Evolutionary conservation across 2,888 invertebrate species (phyloP).

Genomic region (Callimorpha dominula): DNA sequence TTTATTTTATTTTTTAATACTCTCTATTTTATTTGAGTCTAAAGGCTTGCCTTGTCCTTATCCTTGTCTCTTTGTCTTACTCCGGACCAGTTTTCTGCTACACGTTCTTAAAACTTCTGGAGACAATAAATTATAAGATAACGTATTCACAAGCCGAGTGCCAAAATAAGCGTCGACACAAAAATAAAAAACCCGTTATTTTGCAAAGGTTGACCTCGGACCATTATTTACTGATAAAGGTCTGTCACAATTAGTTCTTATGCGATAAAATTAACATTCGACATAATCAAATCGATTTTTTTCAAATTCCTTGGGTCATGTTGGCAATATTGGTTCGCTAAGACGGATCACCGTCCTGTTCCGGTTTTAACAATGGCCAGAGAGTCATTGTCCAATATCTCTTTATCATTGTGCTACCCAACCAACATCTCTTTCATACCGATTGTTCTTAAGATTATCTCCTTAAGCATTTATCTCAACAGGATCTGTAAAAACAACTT

Average conservation of each 20-base stretch:
- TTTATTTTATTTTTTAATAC: too few species aligned
- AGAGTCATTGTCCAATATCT: constrained; percentile 45
- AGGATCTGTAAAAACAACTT: constrained; percentile 19
- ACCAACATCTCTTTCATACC: constrained; percentile 32
- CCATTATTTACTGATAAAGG: constrained; percentile 45
- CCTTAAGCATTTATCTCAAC: constrained; percentile 22
- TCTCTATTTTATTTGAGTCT: not conserved
- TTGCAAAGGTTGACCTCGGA: constrained; percentile 30
- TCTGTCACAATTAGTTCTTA: constrained; percentile 23
- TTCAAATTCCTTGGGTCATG: constrained; percentile 24
- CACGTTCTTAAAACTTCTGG: not conserved
- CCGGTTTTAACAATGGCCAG: constrained; percentile 44
- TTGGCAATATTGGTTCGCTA: constrained; percentile 27
- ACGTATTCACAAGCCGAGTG: constrained; percentile 11
- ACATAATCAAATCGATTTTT: constrained; percentile 15
- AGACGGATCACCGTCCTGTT: constrained; percentile 34
- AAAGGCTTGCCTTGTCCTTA: not conserved
- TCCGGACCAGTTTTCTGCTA: not conserved
- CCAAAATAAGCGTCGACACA: constrained; percentile 17
- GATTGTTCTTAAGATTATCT: constrained; percentile 43
- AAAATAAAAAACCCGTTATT: constrained; percentile 34
- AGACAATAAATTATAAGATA: not conserved
- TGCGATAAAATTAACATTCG: constrained; percentile 7
- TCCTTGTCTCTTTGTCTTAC: not conserved
- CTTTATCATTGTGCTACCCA: constrained; percentile 44